phyloP scores from a whole-genome alignment of 37 sponge, comb jelly and placozoan genomes.

The Amphimedon queenslandica region DNA sequence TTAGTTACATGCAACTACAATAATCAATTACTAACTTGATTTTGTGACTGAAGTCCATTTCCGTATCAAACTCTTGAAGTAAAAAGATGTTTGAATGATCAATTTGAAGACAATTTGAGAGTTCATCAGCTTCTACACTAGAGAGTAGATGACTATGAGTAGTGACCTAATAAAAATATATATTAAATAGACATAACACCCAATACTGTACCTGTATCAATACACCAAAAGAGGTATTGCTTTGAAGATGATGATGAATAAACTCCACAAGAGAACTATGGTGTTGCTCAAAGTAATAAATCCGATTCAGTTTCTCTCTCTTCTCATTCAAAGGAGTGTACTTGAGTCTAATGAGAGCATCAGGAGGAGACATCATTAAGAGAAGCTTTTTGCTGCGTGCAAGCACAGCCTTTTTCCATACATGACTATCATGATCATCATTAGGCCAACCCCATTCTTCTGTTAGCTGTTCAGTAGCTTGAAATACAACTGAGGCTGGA shows the following conservation, averaged over 20 bases:
- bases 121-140: constrained; percentile 17
- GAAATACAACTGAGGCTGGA: constrained; percentile 86
- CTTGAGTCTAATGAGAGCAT: constrained; percentile 53
- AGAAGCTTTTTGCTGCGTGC: constrained; percentile 32
- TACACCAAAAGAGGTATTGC: not conserved
- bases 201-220: not conserved
- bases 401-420: constrained; percentile 27
- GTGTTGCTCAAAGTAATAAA: constrained; percentile 44
- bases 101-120: constrained; percentile 1
- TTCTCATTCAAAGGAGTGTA: not conserved
- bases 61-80: constrained; percentile 80
- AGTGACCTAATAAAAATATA: constrained; percentile 57
- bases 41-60: constrained; percentile 71
- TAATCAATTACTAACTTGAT: constrained; percentile 48
- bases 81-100: not conserved
- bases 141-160: constrained; percentile 78
- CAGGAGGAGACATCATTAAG: constrained; percentile 55
- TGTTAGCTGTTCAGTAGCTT: constrained; percentile 52
- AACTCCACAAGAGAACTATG: constrained; percentile 41
- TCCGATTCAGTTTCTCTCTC: not conserved
- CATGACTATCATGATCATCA: not conserved
- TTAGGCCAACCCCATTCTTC: not conserved
- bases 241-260: constrained; percentile 8
- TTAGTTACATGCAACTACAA: no score
- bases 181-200: not conserved